These are phyloP conservation scores for Dermatemys mawii DNA, from an alignment of 2,113 vertebrate species.

Conservation along the genomic window DNA sequence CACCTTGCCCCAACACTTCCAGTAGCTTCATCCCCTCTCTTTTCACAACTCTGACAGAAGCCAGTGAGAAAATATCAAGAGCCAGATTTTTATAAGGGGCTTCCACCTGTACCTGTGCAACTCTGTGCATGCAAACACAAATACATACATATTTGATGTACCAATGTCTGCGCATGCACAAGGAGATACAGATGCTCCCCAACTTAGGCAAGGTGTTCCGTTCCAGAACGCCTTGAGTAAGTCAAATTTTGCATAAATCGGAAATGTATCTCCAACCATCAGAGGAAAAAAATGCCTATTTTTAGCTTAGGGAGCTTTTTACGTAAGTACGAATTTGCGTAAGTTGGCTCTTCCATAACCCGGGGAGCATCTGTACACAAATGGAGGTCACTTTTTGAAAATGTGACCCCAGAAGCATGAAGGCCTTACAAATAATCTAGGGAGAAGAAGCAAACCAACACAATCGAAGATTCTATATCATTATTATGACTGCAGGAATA, in stretches of 20 bases:
- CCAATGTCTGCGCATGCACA: not conserved
- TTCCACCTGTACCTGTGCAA: not conserved
- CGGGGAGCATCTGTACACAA: no score
- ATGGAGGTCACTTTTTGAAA: not conserved
- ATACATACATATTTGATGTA: not conserved
- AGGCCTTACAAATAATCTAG: not conserved
- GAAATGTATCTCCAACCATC: no score
- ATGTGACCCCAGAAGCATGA: not conserved
- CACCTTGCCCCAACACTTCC: not conserved
- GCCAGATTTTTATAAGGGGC: not conserved
- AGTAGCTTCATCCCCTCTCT: not conserved
- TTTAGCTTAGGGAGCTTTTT: no score
- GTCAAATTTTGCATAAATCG: no score
- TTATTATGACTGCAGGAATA: not conserved
- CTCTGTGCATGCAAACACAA: not conserved
- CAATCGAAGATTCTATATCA: not conserved
- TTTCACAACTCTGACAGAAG: not conserved
- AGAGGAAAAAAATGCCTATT: no score
- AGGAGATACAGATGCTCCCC: no score
- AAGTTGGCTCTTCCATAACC: no score
- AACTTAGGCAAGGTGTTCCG: no score
- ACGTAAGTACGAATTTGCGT: no score
- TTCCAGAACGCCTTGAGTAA: no score
- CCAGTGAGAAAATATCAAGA: not conserved
- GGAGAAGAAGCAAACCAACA: not conserved